phyloP scores from a whole-genome alignment of 35 echinoderm and acorn worm genomes.

The Patiria miniata region DNA sequence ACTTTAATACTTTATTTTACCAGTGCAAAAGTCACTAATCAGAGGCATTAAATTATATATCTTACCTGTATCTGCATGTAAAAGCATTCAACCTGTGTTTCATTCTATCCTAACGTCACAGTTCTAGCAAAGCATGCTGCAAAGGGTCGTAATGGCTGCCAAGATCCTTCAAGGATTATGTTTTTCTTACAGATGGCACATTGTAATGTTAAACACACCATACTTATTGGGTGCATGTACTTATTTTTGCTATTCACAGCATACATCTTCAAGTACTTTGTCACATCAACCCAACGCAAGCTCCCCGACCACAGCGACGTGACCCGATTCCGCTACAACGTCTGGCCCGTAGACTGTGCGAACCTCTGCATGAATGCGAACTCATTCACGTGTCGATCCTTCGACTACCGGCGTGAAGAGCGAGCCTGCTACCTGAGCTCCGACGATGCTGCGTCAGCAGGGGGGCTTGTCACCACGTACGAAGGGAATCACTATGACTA shows the following conservation, averaged over 20 bases:
- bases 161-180: too few relatives aligned
- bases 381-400: conserved; percentile 29
- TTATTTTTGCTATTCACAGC: background rate
- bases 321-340: background rate
- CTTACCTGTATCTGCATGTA: too few relatives aligned
- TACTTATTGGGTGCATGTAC: too few relatives aligned
- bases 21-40: too few relatives aligned
- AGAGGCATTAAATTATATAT: too few relatives aligned
- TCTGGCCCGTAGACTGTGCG: conserved; percentile 37
- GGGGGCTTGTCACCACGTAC: background rate
- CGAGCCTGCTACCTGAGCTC: conserved; percentile 32
- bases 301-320: conserved; percentile 2
- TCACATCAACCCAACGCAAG: background rate
- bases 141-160: too few relatives aligned
- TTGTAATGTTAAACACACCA: too few relatives aligned
- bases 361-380: background rate
- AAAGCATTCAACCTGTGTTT: too few relatives aligned
- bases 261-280: background rate
- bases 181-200: too few relatives aligned
- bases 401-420: conserved; percentile 31
- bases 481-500: conserved; percentile 30
- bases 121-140: too few relatives aligned
- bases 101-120: too few relatives aligned
- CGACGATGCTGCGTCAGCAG: background rate
- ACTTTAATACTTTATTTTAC: too few relatives aligned